These are phyloP conservation scores for Euglossa dilemma DNA, from an alignment of 1,140 invertebrate genomes.

Conservation along the genomic window DNA sequence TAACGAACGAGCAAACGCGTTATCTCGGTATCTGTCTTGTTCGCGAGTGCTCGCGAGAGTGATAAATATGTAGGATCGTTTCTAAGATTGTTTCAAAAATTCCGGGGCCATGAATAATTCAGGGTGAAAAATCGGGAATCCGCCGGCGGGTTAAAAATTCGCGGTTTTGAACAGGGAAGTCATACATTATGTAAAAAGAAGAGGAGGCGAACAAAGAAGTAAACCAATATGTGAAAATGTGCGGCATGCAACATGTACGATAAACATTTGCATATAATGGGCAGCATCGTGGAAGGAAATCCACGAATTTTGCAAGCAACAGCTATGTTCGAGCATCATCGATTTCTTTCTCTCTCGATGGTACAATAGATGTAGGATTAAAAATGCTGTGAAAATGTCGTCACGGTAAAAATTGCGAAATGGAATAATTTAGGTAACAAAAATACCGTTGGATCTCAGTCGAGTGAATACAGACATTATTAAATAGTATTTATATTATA, in stretches of 20 bases:
- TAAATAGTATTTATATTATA: too few species aligned
- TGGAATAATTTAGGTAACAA: too few species aligned
- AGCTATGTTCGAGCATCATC: not conserved
- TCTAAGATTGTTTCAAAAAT: too few species aligned
- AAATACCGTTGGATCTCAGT: too few species aligned
- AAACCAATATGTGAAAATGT: constrained; percentile 1
- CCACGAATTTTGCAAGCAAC: constrained; percentile 2
- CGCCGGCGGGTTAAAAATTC: not conserved
- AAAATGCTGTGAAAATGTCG: not conserved
- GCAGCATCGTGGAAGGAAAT: not conserved
- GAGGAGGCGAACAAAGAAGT: constrained; percentile 9
- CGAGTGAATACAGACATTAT: too few species aligned
- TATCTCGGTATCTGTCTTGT: too few species aligned
- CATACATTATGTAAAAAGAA: constrained; percentile 21
- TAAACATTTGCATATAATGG: constrained; percentile 16
- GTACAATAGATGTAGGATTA: not conserved
- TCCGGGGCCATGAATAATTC: not conserved
- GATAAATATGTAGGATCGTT: too few species aligned
- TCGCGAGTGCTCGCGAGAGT: too few species aligned
- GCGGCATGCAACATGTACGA: not conserved
- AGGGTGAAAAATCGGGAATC: not conserved
- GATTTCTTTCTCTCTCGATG: not conserved
- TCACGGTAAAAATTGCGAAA: not conserved
- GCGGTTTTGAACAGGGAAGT: not conserved
- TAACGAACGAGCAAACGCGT: too few species aligned